Conservation (phyloP, 2,888 invertebrate genomes). For the Cantharis lateralis region DNA sequence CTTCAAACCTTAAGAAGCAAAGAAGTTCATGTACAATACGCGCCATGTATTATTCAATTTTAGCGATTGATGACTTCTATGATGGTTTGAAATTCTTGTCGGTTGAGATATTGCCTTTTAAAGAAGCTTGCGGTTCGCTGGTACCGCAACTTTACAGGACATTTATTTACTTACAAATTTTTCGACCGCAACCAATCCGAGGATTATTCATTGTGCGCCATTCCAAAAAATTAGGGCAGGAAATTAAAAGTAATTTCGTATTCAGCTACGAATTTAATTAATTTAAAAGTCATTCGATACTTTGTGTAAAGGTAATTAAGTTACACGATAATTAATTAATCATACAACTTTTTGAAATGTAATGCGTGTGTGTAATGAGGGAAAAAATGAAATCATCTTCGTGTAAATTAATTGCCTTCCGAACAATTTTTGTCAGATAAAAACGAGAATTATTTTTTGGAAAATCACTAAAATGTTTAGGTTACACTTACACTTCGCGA, state of each 20-base stretch:
- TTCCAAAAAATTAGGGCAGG: slow-evolving; percentile 7
- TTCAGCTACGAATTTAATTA: slow-evolving; percentile 31
- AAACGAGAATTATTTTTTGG: not conserved
- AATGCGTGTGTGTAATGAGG: not conserved
- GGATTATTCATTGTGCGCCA: not conserved
- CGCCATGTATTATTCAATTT: slow-evolving; percentile 49
- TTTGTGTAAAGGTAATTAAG: slow-evolving; percentile 32
- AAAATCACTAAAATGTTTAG: not conserved
- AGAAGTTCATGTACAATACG: slow-evolving; percentile 47
- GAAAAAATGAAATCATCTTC: not conserved
- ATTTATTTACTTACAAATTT: not conserved
- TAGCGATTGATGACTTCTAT: slow-evolving; percentile 41
- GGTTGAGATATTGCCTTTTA: slow-evolving; percentile 37
- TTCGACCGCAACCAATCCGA: not conserved
- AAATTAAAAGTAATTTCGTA: slow-evolving; percentile 32
- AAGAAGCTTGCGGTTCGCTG: slow-evolving; percentile 25
- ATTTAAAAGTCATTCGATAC: slow-evolving; percentile 29
- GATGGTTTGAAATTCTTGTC: slow-evolving; percentile 42
- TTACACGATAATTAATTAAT: slow-evolving; percentile 28
- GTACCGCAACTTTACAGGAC: not conserved
- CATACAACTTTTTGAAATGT: slow-evolving; percentile 3
- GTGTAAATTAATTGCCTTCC: not conserved
- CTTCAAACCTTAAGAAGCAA: slow-evolving; percentile 46
- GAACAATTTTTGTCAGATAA: not conserved
- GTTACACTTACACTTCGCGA: not conserved